A percentile compares a stretch with the other conserved stretches of the same genome.
Conservation (phyloP, 2,797 vertebrate species). For the Moxostoma hubbsi region DNA sequence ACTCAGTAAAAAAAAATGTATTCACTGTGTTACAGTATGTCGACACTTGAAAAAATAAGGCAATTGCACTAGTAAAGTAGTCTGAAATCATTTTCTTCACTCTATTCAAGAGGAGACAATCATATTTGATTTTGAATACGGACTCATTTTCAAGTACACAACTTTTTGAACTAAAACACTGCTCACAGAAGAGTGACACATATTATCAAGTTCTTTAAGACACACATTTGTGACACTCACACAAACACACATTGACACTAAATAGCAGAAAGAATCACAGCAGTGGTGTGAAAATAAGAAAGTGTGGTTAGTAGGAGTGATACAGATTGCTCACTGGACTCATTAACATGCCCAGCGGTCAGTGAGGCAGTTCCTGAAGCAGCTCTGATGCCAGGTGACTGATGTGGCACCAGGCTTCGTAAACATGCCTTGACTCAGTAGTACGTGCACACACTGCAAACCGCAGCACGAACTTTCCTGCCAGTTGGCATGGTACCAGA, state of each 20-base stretch:
- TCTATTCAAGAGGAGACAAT: slow-evolving; percentile 2
- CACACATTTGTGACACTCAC: slow-evolving; percentile 6
- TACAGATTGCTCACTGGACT: slow-evolving; percentile 9
- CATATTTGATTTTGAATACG: neutral
- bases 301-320: neutral
- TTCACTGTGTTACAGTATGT: no score
- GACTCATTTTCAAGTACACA: slow-evolving; percentile 11
- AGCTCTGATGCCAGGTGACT: slow-evolving; percentile 80
- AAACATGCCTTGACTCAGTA: slow-evolving; percentile 83
- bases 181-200: neutral
- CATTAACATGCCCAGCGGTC: slow-evolving; percentile 22
- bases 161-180: neutral
- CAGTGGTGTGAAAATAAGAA: neutral
- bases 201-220: neutral
- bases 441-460: slow-evolving; percentile 86
- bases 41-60: neutral
- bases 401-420: slow-evolving; percentile 89
- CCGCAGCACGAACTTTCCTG: slow-evolving; percentile 86
- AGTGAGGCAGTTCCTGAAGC: slow-evolving; percentile 70
- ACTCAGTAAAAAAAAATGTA: no score
- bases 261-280: neutral
- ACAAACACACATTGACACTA: slow-evolving; percentile 11
- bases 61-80: neutral
- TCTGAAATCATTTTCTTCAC: neutral
- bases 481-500: slow-evolving; percentile 88